Evolutionary conservation across 1,140 invertebrate genomes (phyloP), one percentile per base, ranked within the genome.

Genomic region (Sitobion miscanthi): DNA sequence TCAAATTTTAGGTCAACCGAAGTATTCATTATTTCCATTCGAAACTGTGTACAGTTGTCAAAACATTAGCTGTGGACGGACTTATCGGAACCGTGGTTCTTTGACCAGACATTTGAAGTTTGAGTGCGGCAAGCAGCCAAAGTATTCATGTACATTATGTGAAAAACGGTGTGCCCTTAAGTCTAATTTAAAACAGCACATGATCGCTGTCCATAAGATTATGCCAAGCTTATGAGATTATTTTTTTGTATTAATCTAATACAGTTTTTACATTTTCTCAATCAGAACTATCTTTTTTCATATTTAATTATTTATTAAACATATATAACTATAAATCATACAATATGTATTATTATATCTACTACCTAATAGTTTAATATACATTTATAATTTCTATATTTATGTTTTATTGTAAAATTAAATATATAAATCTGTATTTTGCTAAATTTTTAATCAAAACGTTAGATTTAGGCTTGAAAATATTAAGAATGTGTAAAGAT

Each of bases 51-150:
- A 62, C 23, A 90, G 20, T 25, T 90, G 57, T 90, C 23, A 25
- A 30, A 90, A 90, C 21, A 23, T 69, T 0, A 69, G 17, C 49
- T 93, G 94, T 91, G 94, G 91, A 42, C 91, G 93, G 54, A 30
- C 77, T 14, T 94, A 94, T 90, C 54, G 38, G 25, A 85, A 93
- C 83, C 52, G 95, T 83, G 95, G 95, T 85, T 95, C 95, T 90
- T 94, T 96, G 0, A 95, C 95, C 38, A 95, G 95, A 52, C 94
- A 94, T 54, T 82, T 94, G n/a, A 94, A 93, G 92, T 94, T 94
- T 90, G 94, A 94, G 42, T 94, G 94, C 35, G 95, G 95, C 14
- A 95, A 95, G n/a, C 95, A 95, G 88, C 95, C 95, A 9, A 95
- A 95, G 94, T 95, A 96, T 92, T 94, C 94, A n/a, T 96, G 96